phyloP scores from a whole-genome alignment of 2,888 invertebrate genomes.

The Catocala fraxini region DNA sequence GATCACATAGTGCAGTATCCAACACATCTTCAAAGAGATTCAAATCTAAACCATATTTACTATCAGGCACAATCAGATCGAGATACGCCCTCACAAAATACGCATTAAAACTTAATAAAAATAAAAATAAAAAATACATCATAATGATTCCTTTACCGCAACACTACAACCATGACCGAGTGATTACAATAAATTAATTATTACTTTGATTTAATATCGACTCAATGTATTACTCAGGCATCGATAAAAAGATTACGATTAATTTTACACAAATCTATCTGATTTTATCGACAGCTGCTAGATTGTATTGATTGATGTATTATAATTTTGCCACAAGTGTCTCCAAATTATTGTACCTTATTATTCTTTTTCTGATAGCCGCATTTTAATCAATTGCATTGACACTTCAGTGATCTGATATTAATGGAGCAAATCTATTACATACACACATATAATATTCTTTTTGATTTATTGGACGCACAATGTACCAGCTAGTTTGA shows the following conservation, averaged over 20 bases:
- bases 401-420: too few species aligned
- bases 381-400: too few species aligned
- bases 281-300: not conserved
- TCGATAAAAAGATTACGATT: not conserved
- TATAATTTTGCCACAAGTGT: too few species aligned
- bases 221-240: conserved; percentile 3
- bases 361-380: too few species aligned
- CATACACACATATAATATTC: too few species aligned
- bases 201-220: conserved; percentile 8
- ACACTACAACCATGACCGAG: not conserved
- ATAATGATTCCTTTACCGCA: conserved; percentile 6
- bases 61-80: conserved; percentile 44
- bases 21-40: conserved; percentile 68
- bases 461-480: too few species aligned
- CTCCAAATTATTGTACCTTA: too few species aligned
- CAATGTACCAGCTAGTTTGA: too few species aligned
- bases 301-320: not conserved
- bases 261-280: conserved; percentile 3
- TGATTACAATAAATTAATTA: not conserved
- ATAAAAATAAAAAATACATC: conserved; percentile 23
- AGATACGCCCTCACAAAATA: conserved; percentile 33
- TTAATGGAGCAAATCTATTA: too few species aligned
- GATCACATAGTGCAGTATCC: conserved; percentile 65
- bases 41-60: conserved; percentile 61
- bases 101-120: conserved; percentile 15